Conservation (phyloP, 2,888 invertebrate genomes). For the Idaea biselata region DNA sequence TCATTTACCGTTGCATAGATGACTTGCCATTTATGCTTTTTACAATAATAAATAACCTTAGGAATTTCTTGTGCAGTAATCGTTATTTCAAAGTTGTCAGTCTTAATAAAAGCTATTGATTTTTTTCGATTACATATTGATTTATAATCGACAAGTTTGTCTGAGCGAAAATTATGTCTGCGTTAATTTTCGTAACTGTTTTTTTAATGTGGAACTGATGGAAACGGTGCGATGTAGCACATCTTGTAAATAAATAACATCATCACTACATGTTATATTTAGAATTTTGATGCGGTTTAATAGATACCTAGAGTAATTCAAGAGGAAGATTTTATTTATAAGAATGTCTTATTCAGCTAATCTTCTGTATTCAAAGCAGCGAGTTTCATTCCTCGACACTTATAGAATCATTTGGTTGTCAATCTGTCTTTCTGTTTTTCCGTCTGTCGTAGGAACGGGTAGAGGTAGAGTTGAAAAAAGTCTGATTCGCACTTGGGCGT, state of each 20-base stretch:
- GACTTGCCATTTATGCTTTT: slow-evolving; percentile 56
- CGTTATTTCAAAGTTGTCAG: slow-evolving; percentile 25
- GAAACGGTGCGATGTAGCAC: background rate
- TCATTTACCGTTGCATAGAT: slow-evolving; percentile 52
- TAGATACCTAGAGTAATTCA: too few species aligned
- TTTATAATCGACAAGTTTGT: slow-evolving; percentile 8
- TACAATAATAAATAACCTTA: slow-evolving; percentile 39
- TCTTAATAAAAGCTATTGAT: slow-evolving; percentile 23
- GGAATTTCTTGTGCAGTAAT: slow-evolving; percentile 32
- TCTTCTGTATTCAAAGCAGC: too few species aligned
- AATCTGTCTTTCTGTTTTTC: too few species aligned
- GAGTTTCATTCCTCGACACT: too few species aligned
- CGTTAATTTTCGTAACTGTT: background rate
- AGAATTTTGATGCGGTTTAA: too few species aligned
- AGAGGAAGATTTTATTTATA: too few species aligned
- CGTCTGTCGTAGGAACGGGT: too few species aligned
- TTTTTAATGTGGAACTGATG: background rate
- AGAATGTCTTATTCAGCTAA: too few species aligned
- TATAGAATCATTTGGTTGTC: too few species aligned
- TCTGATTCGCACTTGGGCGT: too few species aligned
- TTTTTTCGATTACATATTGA: slow-evolving; percentile 19
- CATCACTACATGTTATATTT: too few species aligned
- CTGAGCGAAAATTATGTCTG: background rate
- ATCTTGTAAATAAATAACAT: background rate
- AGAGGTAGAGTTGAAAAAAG: too few species aligned